phyloP scores from a whole-genome alignment of 2,113 vertebrate genomes.

The Trogon surrucura region DNA sequence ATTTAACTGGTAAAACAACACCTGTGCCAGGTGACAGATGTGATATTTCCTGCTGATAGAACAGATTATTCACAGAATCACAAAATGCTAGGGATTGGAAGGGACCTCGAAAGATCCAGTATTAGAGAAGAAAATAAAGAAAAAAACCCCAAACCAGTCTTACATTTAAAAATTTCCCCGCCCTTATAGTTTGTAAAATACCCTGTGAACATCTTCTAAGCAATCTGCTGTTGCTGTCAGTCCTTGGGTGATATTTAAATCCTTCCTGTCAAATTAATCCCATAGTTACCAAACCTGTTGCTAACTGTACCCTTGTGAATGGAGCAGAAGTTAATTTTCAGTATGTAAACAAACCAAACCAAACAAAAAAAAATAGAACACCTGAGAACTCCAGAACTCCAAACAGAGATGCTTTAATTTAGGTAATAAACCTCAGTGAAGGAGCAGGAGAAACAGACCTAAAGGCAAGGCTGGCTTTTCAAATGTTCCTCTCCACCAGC shows the following conservation, averaged over 20 bases:
- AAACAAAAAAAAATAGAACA: neutral
- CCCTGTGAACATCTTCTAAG: neutral
- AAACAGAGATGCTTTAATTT: neutral
- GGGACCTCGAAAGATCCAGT: too few species aligned
- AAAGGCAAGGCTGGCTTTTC: neutral
- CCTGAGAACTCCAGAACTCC: neutral
- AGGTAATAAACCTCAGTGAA: neutral
- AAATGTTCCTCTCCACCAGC: neutral
- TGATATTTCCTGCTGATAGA: neutral
- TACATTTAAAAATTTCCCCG: neutral
- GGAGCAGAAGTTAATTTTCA: neutral
- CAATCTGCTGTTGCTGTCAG: neutral
- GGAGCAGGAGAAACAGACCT: too few species aligned
- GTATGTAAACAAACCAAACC: neutral
- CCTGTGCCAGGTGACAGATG: rapidly evolving
- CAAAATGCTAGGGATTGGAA: too few species aligned
- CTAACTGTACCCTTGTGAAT: rapidly evolving
- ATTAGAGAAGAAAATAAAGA: neutral
- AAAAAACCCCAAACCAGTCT: neutral
- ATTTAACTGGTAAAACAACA: neutral
- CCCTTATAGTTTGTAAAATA: neutral
- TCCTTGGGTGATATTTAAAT: neutral
- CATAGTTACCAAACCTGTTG: neutral
- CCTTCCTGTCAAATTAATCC: neutral
- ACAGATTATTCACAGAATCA: neutral